A percentile compares a stretch with the other conserved stretches of the same genome.
phyloP scores from a whole-genome alignment of 2,888 invertebrate genomes.

The Mythimna pallens region DNA sequence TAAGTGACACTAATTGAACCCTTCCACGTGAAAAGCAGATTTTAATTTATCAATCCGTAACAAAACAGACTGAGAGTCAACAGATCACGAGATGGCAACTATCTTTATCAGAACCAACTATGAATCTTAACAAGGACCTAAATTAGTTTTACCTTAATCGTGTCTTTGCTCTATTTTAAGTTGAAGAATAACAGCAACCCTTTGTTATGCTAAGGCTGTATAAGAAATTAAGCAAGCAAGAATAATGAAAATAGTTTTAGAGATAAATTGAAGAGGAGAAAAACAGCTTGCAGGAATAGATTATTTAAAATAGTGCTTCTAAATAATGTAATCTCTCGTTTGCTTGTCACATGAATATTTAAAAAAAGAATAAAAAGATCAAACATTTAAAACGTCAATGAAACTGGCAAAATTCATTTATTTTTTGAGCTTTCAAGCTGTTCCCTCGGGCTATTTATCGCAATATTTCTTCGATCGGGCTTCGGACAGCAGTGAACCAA shows the following conservation, averaged over 20 bases:
- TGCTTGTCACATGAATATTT: not conserved
- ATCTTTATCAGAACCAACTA: slow-evolving; percentile 21
- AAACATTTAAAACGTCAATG: not conserved
- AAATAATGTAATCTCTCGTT: not conserved
- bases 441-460: slow-evolving; percentile 10
- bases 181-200: slow-evolving; percentile 11
- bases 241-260: not conserved
- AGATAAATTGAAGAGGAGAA: slow-evolving; percentile 9
- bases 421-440: not conserved
- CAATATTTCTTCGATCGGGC: slow-evolving; percentile 5
- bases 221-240: not conserved
- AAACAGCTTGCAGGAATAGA: not conserved
- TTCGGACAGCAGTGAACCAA: slow-evolving; percentile 12
- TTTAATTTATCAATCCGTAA: slow-evolving; percentile 1
- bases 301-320: too few relatives aligned
- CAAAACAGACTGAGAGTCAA: slow-evolving; percentile 28
- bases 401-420: not conserved
- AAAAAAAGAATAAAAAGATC: not conserved
- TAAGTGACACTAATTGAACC: not conserved
- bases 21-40: not conserved
- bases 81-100: not conserved
- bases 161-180: slow-evolving; percentile 1
- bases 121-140: slow-evolving; percentile 29
- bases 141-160: slow-evolving; percentile 6
- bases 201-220: slow-evolving; percentile 1